phyloP scores from a whole-genome alignment of 1,140 invertebrate species.

The Drosophila virilis region DNA sequence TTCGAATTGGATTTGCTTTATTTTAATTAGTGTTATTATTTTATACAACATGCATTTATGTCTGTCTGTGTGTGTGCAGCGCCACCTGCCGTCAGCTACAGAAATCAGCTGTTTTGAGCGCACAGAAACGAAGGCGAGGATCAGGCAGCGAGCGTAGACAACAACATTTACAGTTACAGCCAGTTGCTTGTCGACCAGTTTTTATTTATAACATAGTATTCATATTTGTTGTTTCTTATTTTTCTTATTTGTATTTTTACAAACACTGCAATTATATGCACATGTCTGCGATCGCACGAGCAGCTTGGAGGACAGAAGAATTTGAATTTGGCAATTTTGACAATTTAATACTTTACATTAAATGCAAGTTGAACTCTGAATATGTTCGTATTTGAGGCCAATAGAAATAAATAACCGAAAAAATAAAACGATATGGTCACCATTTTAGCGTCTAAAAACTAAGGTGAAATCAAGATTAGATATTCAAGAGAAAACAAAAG shows the following conservation, averaged over 20 bases:
- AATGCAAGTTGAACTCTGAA: neutral
- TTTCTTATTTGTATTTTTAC: neutral
- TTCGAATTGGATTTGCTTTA: slow-evolving; percentile 9
- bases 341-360: neutral
- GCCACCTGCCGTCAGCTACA: slow-evolving; percentile 3
- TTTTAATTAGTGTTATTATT: slow-evolving; percentile 12
- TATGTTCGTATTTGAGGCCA: too few relatives aligned
- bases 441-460: too few relatives aligned
- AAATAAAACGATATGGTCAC: too few relatives aligned
- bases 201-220: neutral
- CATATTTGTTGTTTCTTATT: neutral
- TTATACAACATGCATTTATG: neutral
- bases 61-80: neutral
- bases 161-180: slow-evolving; percentile 5
- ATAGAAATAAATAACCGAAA: too few relatives aligned
- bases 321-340: too few relatives aligned
- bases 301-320: too few relatives aligned
- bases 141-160: neutral
- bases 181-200: neutral
- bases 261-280: neutral
- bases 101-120: neutral
- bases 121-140: neutral
- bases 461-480: too few relatives aligned
- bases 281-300: neutral
- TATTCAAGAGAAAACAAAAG: too few relatives aligned